Conservation (phyloP, 2,797 vertebrate genomes). For the Anabas testudineus region DNA sequence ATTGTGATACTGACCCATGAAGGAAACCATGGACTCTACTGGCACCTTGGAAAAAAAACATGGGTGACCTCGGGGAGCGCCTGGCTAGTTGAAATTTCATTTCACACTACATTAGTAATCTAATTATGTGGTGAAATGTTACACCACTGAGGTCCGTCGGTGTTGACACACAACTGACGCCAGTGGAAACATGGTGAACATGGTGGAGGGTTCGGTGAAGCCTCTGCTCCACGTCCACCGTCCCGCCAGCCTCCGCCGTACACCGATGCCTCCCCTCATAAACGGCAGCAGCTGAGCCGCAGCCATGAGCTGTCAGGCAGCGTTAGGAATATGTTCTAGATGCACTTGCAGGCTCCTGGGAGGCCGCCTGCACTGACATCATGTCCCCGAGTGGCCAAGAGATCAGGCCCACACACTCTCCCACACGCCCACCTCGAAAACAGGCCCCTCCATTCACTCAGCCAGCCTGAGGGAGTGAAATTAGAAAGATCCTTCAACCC, state of each 20-base stretch:
- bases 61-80: constrained; percentile 43
- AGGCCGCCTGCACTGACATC: constrained; percentile 32
- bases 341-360: constrained; percentile 39
- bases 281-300: constrained; percentile 64
- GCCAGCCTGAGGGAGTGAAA: constrained; percentile 44
- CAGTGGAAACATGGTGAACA: constrained; percentile 33
- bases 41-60: constrained; percentile 55
- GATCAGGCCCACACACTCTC: constrained; percentile 56
- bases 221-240: constrained; percentile 32
- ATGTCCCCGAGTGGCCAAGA: constrained; percentile 45
- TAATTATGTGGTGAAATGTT: constrained; percentile 77
- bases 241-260: constrained; percentile 51
- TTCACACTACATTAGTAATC: constrained; percentile 81
- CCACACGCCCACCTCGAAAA: constrained; percentile 51
- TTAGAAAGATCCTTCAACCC: constrained; percentile 39
- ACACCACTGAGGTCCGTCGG: constrained; percentile 52
- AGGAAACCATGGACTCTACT: constrained; percentile 61
- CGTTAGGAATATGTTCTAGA: constrained; percentile 57
- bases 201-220: constrained; percentile 43
- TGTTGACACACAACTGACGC: constrained; percentile 23
- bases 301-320: constrained; percentile 76
- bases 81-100: constrained; percentile 63
- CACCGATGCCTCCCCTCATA: constrained; percentile 58
- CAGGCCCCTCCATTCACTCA: constrained; percentile 52
- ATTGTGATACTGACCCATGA: constrained; percentile 57